Conservation (phyloP, 2,888 invertebrate genomes). For the Tuberolachnus salignus region DNA sequence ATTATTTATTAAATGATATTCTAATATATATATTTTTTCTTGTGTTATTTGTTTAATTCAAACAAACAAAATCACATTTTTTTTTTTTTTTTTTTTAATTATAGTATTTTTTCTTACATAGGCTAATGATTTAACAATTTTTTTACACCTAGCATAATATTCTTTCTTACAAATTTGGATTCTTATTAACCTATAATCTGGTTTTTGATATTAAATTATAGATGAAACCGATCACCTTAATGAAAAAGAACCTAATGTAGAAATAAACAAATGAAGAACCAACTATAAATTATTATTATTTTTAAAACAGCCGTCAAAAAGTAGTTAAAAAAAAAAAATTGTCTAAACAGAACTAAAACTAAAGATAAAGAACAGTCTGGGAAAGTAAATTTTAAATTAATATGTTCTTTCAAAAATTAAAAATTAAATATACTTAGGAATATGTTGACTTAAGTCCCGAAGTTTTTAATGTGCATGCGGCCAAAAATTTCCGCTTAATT, state of each 20-base stretch:
- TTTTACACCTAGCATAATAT: conserved; percentile 33
- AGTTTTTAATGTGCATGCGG: conserved; percentile 45
- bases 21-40: conserved; percentile 38
- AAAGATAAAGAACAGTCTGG: conserved; percentile 55
- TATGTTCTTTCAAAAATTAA: conserved; percentile 52
- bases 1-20: conserved; percentile 37
- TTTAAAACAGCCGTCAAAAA: conserved; percentile 48
- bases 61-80: conserved; percentile 51
- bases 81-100: conserved; percentile 28
- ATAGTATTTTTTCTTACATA: conserved; percentile 47
- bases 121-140: conserved; percentile 42
- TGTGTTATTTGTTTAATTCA: conserved; percentile 50
- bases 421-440: conserved; percentile 55
- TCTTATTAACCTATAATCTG: conserved; percentile 30
- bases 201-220: conserved; percentile 44
- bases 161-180: conserved; percentile 38
- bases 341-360: conserved; percentile 52
- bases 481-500: conserved; percentile 19
- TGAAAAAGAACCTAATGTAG: conserved; percentile 32
- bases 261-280: conserved; percentile 41
- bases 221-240: conserved; percentile 54
- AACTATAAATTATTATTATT: conserved; percentile 29
- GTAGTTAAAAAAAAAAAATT: conserved; percentile 39
- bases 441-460: conserved; percentile 46
- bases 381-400: conserved; percentile 54